Percentiles rank a stretch among this genome's conserved stretches.
Evolutionary conservation across 2,888 invertebrate genomes (phyloP).

Genomic region (Trachelus stipa): DNA sequence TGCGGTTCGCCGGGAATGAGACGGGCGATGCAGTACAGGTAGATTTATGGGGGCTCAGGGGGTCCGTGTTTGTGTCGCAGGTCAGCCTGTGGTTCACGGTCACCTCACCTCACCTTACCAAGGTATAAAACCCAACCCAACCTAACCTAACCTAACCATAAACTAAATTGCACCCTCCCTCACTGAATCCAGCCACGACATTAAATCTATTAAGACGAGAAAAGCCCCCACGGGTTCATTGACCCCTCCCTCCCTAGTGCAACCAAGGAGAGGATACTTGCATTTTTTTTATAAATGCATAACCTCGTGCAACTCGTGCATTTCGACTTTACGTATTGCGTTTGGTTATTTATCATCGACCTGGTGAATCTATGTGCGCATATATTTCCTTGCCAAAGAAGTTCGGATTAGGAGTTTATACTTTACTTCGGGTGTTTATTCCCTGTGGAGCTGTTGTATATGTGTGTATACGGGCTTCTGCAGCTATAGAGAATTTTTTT

Average conservation of each 20-base stretch:
- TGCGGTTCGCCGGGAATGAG: slow-evolving; percentile 12
- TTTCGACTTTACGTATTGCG: neutral
- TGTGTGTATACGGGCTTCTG: neutral
- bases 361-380: neutral
- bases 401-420: neutral
- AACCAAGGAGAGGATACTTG: neutral
- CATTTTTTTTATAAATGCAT: neutral
- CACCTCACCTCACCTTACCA: slow-evolving; percentile 33
- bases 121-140: slow-evolving; percentile 23
- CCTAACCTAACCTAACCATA: slow-evolving; percentile 47
- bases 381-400: neutral
- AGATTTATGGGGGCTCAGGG: slow-evolving; percentile 57
- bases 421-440: neutral
- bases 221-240: slow-evolving; percentile 4
- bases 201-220: slow-evolving; percentile 29
- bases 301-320: neutral
- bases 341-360: neutral
- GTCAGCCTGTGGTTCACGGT: slow-evolving; percentile 62
- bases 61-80: slow-evolving; percentile 60
- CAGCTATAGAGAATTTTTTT: neutral
- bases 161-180: slow-evolving; percentile 49
- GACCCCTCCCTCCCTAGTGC: neutral
- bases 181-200: slow-evolving; percentile 26
- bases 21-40: slow-evolving; percentile 51
- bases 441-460: neutral